Conservation (phyloP, 2,888 invertebrate species). For the Muschampia plurimacula region DNA sequence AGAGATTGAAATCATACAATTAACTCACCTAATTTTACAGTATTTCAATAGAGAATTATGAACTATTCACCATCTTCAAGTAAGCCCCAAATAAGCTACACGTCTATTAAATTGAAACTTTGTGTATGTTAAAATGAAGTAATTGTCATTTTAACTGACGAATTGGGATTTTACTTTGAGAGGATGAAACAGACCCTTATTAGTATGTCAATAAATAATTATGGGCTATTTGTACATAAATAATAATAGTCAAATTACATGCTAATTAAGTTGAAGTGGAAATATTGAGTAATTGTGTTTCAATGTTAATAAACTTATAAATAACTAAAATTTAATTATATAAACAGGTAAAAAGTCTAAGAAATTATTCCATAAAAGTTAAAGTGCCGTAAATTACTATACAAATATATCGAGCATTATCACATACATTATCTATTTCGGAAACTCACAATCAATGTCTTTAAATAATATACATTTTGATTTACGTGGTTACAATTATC, state of each 20-base stretch:
- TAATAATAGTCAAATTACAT: conserved; percentile 24
- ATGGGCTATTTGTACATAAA: background rate
- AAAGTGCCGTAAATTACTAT: conserved; percentile 23
- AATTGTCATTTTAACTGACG: too few relatives aligned
- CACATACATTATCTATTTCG: conserved; percentile 36
- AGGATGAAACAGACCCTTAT: too few relatives aligned
- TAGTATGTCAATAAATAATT: conserved; percentile 3
- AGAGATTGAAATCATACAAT: conserved; percentile 24
- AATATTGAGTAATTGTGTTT: background rate
- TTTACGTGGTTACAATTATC: conserved; percentile 24
- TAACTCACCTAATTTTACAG: conserved; percentile 20
- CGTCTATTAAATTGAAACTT: too few relatives aligned
- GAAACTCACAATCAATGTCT: conserved; percentile 27
- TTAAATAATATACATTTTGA: background rate
- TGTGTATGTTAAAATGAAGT: too few relatives aligned
- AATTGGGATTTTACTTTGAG: too few relatives aligned
- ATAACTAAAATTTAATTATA: conserved; percentile 12
- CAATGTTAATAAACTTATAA: background rate
- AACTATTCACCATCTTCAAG: too few relatives aligned
- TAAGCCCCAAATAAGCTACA: too few relatives aligned
- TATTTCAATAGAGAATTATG: conserved; percentile 1
- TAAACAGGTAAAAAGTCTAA: conserved; percentile 7
- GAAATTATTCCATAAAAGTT: conserved; percentile 10
- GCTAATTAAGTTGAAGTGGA: conserved; percentile 15
- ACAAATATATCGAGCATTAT: conserved; percentile 39